Base-by-base conservation (phyloP, 2,113 vertebrate genomes). In the Aramus guarauna region DNA sequence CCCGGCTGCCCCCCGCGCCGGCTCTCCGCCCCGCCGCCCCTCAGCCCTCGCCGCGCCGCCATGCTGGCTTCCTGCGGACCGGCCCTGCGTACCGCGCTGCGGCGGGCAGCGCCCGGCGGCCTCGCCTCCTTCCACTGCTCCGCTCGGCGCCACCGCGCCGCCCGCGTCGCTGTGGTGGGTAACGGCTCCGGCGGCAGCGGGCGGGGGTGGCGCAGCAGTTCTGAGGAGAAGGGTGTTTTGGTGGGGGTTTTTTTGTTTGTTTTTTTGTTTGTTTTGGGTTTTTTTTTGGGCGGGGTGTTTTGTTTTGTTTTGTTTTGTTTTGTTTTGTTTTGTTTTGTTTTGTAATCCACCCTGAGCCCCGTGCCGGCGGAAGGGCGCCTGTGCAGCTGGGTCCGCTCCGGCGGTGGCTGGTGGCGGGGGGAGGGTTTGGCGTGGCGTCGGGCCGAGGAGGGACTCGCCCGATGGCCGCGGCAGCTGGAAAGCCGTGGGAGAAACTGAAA, bases 101-200 rank as follows among this genome's bases (percentile, higher is more conserved):
- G n/a, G 32, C 58, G 74, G 56, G 68, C 45, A 4, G 48, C 26
- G 29, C 58, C 64, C 23, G n/a, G 26, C 20, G 72, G 53, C 60
- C 29, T 75, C 12, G 92, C 96, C 20, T 34, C 96, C n/a, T 58
- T 98, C 6, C 98, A 98, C 60, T 19, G 48, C 76, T 97, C 98
- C 11, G 90, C 93, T 29, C 72, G 32, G 48, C 85, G 88, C 15
- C 82, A 41, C 39, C 88, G 45, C 9, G 47, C 53, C 18, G 75
- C 98, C 59, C 96, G 76, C 30, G 98, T 98, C 15, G 98, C 98
- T 6, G 93, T 98, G 97, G 98, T 98, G 95, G 97, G 98, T 93
- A 19, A 32, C 9, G 68, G 78, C 34, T n/a, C 5, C 12, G 43
- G 60, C 10, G 9, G 62, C 36, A 4, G 21, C 11, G 19, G 60